Evolutionary conservation across 1,140 invertebrate genomes (phyloP).

Genomic region (Brachystomella parvula): DNA sequence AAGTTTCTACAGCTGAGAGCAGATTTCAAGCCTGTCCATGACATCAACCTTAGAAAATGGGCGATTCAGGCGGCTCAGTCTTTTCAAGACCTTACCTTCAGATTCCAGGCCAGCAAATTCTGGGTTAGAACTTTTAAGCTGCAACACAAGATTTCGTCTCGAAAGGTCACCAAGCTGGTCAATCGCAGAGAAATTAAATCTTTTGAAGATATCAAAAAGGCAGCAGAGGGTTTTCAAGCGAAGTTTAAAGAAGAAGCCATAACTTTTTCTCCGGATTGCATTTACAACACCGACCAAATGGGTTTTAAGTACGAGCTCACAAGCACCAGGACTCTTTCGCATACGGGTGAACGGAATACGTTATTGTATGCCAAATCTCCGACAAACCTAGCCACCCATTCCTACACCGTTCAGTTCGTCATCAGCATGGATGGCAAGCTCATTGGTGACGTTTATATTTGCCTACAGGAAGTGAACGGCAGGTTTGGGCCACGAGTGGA

Average conservation of each 20-base stretch:
- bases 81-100: constrained; percentile 13
- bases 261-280: background rate
- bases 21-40: constrained; percentile 3
- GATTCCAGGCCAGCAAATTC: constrained; percentile 7
- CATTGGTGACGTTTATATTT: constrained; percentile 24
- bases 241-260: background rate
- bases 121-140: constrained; percentile 19
- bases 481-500: constrained; percentile 18
- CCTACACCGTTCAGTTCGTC: constrained; percentile 24
- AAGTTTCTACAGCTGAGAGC: constrained; percentile 15
- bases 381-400: constrained; percentile 23
- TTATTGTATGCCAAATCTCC: constrained; percentile 23
- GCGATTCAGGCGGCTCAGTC: background rate
- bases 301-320: constrained; percentile 22
- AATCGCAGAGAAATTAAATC: background rate
- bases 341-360: constrained; percentile 14
- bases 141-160: constrained; percentile 5
- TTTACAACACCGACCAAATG: constrained; percentile 24
- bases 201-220: background rate
- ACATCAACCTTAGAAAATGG: constrained; percentile 8
- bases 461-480: constrained; percentile 23
- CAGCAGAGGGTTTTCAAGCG: constrained; percentile 1
- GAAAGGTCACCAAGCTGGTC: constrained; percentile 19
- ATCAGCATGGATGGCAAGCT: constrained; percentile 16
- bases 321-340: background rate